Evolutionary conservation across 1,140 invertebrate genomes (phyloP).

Genomic region (Stegodyphus dumicola): DNA sequence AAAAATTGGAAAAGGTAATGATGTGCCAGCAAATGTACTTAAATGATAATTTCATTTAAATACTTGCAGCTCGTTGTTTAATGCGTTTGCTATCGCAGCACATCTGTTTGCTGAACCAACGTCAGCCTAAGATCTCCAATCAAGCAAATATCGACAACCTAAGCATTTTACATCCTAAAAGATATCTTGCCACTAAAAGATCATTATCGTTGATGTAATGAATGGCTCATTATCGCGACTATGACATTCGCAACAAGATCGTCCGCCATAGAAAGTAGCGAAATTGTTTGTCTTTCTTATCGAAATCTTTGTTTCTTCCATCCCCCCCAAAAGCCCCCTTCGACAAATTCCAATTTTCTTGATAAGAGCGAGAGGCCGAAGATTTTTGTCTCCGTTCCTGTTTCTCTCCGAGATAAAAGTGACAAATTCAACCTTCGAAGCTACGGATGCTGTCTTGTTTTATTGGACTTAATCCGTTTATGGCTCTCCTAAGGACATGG

Average conservation of each 20-base stretch:
- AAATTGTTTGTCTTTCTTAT: constrained; percentile 45
- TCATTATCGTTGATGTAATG: constrained; percentile 31
- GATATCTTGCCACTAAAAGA: constrained; percentile 37
- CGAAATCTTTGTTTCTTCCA: not conserved
- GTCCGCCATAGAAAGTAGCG: constrained; percentile 2
- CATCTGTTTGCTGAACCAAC: too few relatives aligned
- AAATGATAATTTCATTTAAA: too few relatives aligned
- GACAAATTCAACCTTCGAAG: constrained; percentile 39
- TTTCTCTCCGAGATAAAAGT: constrained; percentile 38
- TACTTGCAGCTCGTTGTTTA: too few relatives aligned
- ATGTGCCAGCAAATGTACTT: too few relatives aligned
- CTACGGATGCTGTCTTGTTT: constrained; percentile 4
- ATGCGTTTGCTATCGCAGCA: too few relatives aligned
- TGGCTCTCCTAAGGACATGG: not conserved
- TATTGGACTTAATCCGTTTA: constrained; percentile 49
- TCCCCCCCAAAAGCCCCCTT: constrained; percentile 12
- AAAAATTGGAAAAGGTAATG: too few relatives aligned
- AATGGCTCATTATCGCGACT: constrained; percentile 35
- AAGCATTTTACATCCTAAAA: too few relatives aligned
- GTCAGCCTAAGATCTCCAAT: too few relatives aligned
- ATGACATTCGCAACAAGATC: not conserved
- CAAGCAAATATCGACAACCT: too few relatives aligned
- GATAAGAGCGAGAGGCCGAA: constrained; percentile 7
- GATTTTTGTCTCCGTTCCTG: constrained; percentile 31
- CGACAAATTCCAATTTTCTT: constrained; percentile 7